These are phyloP conservation scores for Lepidurus packardi DNA, from an alignment of 1,140 invertebrate species.

Conservation along the genomic window DNA sequence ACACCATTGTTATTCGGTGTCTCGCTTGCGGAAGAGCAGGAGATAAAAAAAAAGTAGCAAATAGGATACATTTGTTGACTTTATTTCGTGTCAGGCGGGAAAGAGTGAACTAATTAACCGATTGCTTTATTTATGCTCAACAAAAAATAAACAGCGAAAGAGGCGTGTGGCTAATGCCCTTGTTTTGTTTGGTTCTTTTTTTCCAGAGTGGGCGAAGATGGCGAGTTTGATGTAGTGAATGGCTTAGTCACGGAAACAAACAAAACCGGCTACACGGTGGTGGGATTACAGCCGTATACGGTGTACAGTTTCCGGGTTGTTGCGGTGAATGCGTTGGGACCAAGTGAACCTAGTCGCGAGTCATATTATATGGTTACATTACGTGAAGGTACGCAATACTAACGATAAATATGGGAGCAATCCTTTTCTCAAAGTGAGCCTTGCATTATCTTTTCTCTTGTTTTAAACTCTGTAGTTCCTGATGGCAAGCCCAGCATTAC, in stretches of 20 bases:
- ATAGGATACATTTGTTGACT: background rate
- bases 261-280: conserved; percentile 57
- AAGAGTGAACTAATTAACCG: background rate
- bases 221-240: conserved; percentile 56
- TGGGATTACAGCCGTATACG: conserved; percentile 61
- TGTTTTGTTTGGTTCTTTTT: conserved; percentile 34
- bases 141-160: no score
- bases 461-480: conserved; percentile 52
- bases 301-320: conserved; percentile 68
- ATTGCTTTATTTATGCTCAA: no score
- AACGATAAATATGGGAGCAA: no score
- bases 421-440: background rate
- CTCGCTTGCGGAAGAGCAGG: background rate
- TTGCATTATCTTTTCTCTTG: background rate
- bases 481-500: conserved; percentile 65
- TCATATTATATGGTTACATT: conserved; percentile 71
- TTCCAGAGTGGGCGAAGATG: conserved; percentile 60
- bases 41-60: background rate
- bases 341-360: conserved; percentile 61
- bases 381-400: conserved; percentile 57
- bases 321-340: conserved; percentile 62
- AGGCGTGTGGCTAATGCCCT: background rate
- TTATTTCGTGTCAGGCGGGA: background rate
- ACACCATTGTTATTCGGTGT: background rate
- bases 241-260: conserved; percentile 61